Percentiles rank a stretch among this genome's conserved stretches.
Conservation (phyloP, 2,797 vertebrate species). For the Hippocampus kuda region DNA sequence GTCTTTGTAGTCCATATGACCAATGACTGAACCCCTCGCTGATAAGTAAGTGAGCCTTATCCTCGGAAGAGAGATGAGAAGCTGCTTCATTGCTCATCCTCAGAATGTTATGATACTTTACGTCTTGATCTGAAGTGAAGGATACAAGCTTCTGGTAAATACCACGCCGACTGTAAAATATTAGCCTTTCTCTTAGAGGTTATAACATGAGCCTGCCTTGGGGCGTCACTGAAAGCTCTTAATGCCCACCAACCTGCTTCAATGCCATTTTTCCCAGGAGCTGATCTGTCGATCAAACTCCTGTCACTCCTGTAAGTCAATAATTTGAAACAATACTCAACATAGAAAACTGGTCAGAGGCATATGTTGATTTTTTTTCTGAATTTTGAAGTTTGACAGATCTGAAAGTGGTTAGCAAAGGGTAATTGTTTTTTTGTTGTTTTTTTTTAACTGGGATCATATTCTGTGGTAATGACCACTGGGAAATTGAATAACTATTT, state of each 20-base stretch:
- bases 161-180: conserved; percentile 53
- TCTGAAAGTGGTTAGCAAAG: not conserved
- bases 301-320: not conserved
- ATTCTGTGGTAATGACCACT: too few species aligned
- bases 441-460: too few species aligned
- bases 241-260: conserved; percentile 45
- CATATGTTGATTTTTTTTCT: too few species aligned
- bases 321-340: not conserved
- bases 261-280: conserved; percentile 53
- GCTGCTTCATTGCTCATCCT: conserved; percentile 43
- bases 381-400: too few species aligned
- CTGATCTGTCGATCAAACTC: conserved; percentile 52
- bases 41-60: conserved; percentile 20
- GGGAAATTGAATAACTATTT: too few species aligned
- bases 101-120: conserved; percentile 51
- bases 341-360: not conserved
- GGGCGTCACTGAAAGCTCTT: conserved; percentile 53
- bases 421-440: too few species aligned
- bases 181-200: conserved; percentile 44
- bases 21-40: conserved; percentile 25
- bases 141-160: conserved; percentile 54
- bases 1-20: conserved; percentile 18
- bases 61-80: conserved; percentile 30
- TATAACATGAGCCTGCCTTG: conserved; percentile 48
- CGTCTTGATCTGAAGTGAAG: conserved; percentile 49